These are phyloP conservation scores for Eupithecia pulchellata DNA, from an alignment of 2,888 invertebrate species.

Conservation along the genomic window DNA sequence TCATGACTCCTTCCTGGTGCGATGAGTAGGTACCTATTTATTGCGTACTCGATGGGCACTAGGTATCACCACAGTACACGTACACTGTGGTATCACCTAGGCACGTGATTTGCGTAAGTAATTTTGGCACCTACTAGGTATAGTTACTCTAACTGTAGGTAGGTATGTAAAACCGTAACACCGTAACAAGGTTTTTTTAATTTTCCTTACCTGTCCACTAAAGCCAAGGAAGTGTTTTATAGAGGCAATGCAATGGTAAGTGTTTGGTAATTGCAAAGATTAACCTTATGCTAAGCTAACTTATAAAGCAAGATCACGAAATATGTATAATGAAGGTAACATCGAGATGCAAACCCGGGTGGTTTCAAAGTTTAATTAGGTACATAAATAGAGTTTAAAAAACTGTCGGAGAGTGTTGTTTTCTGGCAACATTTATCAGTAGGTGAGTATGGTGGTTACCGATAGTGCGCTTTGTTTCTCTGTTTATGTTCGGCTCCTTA, in stretches of 20 bases:
- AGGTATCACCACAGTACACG: not conserved
- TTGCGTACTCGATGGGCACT: not conserved
- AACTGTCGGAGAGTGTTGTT: not conserved
- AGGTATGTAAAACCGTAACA: slow-evolving; percentile 2
- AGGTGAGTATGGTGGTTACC: too few relatives aligned
- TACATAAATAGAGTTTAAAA: too few relatives aligned
- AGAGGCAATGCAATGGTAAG: slow-evolving; percentile 16
- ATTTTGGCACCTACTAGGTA: not conserved
- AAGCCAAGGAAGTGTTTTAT: slow-evolving; percentile 38
- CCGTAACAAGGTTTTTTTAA: not conserved
- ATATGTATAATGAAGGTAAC: not conserved
- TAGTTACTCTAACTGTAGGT: not conserved
- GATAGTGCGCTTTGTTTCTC: too few relatives aligned
- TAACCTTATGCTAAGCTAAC: not conserved
- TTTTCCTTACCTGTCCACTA: slow-evolving; percentile 26
- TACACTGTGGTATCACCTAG: not conserved
- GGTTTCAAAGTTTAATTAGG: too few relatives aligned
- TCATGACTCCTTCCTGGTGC: not conserved
- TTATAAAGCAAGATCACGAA: not conserved
- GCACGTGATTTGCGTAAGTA: not conserved
- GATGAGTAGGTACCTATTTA: not conserved
- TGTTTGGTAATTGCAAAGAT: not conserved
- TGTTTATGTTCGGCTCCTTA: not conserved
- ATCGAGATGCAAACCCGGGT: not conserved
- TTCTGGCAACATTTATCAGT: too few relatives aligned